Base-by-base conservation (phyloP, 2,113 vertebrate species). In the Centropus bengalensis region DNA sequence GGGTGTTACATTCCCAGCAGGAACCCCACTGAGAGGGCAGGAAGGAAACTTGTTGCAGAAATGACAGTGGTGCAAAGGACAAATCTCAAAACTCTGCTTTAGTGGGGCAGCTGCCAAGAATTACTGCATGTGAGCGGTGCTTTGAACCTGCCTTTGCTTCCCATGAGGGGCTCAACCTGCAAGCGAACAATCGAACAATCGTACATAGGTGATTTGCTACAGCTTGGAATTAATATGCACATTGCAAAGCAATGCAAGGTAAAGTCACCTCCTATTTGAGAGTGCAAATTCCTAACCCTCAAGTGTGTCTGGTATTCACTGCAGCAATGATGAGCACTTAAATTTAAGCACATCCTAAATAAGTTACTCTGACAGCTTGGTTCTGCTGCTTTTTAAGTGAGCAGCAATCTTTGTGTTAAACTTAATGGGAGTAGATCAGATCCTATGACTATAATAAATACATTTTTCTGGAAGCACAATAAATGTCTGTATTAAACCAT, bases 31-130 rank as follows among this genome's bases (percentile, higher is more conserved):
- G 75, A n/a, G 91, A 82, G 59, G 40, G 58, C 33, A 85, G 75
- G 67, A 93, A 88, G 77, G 69, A 82, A 93, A 63, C 40, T 17
- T 27, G 67, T 63, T 4, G 4, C 66, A 89, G 94, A 77, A 93
- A 68, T 59, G 26, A 78, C 30, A 93, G 79, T 28, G 23, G 81
- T 45, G 71, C 67, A 51, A 59, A 87, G 59, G 42, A 54, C 49
- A 30, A 71, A 52, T 36, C 82, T 86, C 92, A 60, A 38, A 90
- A 66, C 77, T 86, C 73, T 62, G 76, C 82, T 19, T 88, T 42
- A 63, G 85, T 70, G 75, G 78, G 47, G 89, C 89, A 77, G 75
- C 93, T 91, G 93, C 87, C 89, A 91, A 56, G 78, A 73, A 18
- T 26, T 80, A 32, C 69, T 62, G 32, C 42, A 2, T 33, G 42